A percentile compares a stretch with the other conserved stretches of the same genome.
These are phyloP conservation scores for Crotophaga sulcirostris DNA, from an alignment of 2,113 vertebrate species.

Conservation along the genomic window DNA sequence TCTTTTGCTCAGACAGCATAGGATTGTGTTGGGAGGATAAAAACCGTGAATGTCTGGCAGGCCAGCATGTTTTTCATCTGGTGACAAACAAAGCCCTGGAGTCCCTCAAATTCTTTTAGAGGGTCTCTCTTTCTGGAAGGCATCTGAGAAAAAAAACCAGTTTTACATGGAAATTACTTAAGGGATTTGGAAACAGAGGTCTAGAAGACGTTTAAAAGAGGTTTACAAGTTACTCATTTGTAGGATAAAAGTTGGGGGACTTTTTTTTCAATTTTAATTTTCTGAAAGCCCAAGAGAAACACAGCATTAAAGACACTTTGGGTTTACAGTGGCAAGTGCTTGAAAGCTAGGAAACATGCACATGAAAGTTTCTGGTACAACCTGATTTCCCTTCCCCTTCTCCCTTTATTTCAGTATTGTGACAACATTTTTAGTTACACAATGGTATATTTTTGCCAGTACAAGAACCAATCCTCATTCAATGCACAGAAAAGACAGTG, in stretches of 20 bases:
- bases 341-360: background rate
- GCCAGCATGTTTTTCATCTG: background rate
- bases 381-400: background rate
- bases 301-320: background rate
- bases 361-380: background rate
- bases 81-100: background rate
- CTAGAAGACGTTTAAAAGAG: background rate
- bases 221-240: background rate
- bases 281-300: background rate
- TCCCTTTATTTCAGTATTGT: background rate
- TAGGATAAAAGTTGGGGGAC: background rate
- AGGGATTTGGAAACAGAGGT: background rate
- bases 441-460: background rate
- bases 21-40: background rate
- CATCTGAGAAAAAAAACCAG: background rate
- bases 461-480: background rate
- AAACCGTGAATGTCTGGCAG: background rate
- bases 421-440: background rate
- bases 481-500: background rate
- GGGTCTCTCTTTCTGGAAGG: background rate
- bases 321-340: background rate
- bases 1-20: background rate
- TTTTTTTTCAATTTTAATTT: background rate
- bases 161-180: background rate
- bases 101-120: background rate